Percentiles rank a stretch among this genome's conserved stretches.
phyloP scores from a whole-genome alignment of 2,113 vertebrate genomes.

The Urocitellus parryii region DNA sequence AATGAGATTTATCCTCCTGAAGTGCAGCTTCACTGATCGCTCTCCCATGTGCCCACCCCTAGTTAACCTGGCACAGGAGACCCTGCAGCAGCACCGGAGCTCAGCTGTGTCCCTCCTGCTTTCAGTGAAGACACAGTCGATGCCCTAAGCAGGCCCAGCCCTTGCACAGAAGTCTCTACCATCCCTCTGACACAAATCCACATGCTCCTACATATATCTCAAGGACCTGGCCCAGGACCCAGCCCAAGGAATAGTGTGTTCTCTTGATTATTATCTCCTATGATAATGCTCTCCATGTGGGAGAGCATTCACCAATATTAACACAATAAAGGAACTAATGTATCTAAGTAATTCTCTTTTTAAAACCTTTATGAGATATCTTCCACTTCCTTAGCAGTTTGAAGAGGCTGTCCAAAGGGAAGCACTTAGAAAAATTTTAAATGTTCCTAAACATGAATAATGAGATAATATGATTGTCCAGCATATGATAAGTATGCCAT shows the following conservation, averaged over 20 bases:
- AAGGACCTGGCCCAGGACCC: neutral
- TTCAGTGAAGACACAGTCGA: neutral
- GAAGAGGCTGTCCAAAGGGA: neutral
- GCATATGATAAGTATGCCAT: neutral
- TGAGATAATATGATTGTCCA: neutral
- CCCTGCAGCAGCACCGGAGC: neutral
- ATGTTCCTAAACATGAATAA: constrained; percentile 3
- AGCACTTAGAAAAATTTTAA: neutral
- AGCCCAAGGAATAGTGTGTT: neutral
- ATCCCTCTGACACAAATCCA: neutral
- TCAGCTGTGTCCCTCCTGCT: neutral
- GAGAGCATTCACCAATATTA: neutral
- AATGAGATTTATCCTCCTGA: neutral
- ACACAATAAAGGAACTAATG: neutral
- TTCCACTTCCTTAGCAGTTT: neutral
- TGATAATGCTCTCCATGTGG: neutral
- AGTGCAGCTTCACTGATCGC: neutral
- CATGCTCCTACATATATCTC: neutral
- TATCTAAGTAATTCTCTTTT: neutral
- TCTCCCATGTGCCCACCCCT: neutral
- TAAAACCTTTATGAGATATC: neutral
- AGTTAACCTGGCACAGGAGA: neutral
- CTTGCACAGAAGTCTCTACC: neutral
- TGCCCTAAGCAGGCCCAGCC: neutral
- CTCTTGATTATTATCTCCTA: neutral